Conservation (phyloP, 1,140 invertebrate genomes). For the Conus ventricosus region DNA sequence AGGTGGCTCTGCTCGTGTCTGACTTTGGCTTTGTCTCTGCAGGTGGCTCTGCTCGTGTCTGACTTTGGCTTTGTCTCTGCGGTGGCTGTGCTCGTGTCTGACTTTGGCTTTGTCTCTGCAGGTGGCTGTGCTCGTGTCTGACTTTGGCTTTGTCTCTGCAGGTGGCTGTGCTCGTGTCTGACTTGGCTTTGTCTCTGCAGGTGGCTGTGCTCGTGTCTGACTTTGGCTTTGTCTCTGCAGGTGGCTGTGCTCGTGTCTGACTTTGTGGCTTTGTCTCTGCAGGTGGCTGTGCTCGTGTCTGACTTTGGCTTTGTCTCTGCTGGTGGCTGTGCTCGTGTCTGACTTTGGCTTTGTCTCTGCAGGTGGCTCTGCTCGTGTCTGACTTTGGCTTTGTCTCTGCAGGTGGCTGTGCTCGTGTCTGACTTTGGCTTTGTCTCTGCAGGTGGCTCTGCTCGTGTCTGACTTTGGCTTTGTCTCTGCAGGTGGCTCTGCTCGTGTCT, state of each 20-base stretch:
- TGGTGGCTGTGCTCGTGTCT: conserved; percentile 9
- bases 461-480: neutral
- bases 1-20: conserved; percentile 16
- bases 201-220: conserved; percentile 8
- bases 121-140: conserved; percentile 12
- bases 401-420: conserved; percentile 13
- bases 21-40: neutral
- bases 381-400: neutral
- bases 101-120: neutral
- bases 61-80: neutral
- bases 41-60: conserved; percentile 16
- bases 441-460: conserved; percentile 16
- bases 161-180: conserved; percentile 12
- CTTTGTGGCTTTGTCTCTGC: neutral
- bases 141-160: neutral
- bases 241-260: conserved; percentile 8
- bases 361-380: conserved; percentile 16
- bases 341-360: neutral
- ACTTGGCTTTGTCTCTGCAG: neutral
- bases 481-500: conserved; percentile 16
- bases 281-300: conserved; percentile 13
- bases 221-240: neutral
- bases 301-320: neutral
- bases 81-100: conserved; percentile 12
- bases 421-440: neutral